These are phyloP conservation scores for Dromococcyx pavoninus DNA, from an alignment of 2,797 vertebrate genomes.

Conservation along the genomic window DNA sequence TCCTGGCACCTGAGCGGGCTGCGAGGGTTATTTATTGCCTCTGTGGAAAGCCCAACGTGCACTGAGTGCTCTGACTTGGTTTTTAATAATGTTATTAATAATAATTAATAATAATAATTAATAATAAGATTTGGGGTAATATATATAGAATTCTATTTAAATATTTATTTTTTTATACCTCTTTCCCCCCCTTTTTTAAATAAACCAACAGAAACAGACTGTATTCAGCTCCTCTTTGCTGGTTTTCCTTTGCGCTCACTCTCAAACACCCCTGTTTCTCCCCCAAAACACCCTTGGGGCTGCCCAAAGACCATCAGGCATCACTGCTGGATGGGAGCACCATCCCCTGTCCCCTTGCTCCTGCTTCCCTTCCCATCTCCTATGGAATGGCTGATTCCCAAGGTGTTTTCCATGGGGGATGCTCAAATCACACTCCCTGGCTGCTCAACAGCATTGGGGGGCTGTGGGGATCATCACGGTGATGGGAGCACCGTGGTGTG, in stretches of 20 bases:
- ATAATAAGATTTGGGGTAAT: conserved; percentile 38
- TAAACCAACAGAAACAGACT: not conserved
- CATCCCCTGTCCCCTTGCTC: not conserved
- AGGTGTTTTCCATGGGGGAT: not conserved
- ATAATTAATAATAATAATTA: conserved; percentile 35
- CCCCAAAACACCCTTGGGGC: rapidly evolving
- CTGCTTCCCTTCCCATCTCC: not conserved
- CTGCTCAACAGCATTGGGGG: rapidly evolving
- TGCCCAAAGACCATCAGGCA: not conserved
- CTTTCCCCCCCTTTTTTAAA: not conserved
- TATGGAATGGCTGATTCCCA: not conserved
- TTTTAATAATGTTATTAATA: conserved; percentile 13
- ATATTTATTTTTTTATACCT: conserved; percentile 70
- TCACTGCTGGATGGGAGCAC: rapidly evolving
- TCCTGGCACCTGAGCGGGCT: conserved; percentile 4
- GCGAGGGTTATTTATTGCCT: conserved; percentile 45
- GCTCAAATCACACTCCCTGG: not conserved
- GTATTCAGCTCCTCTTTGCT: not conserved
- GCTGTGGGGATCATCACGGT: rapidly evolving
- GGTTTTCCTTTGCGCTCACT: not conserved
- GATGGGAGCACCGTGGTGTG: rapidly evolving
- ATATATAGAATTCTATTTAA: conserved; percentile 55
- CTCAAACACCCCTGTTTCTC: not conserved
- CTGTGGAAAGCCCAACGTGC: not conserved
- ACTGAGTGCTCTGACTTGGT: not conserved